Evolutionary conservation across 2,888 invertebrate genomes (phyloP), one percentile per base, ranked within the genome.

Genomic region (Drosophila neotestacea): DNA sequence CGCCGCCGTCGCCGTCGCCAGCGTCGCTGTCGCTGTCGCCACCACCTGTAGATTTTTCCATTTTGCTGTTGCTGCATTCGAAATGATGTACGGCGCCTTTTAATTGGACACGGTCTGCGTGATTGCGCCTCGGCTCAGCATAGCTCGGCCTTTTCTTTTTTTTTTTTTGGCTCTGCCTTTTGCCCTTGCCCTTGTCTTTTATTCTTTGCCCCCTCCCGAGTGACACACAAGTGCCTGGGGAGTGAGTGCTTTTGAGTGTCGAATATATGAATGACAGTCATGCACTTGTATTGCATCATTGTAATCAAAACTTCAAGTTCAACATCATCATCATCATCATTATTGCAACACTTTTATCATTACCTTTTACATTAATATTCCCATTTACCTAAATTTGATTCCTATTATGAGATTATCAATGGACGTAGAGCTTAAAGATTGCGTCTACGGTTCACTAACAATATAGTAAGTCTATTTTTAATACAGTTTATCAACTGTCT

Each of bases 81-180:
- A 77, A 84, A 88, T 85, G 87, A 86, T 88, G 80, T 63, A 85
- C 89, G 89, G 85, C 85, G 85, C 85, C 85, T 88, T 86, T 86
- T 82, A 85, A 87, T 86, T 86, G 89, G 85, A 89, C 89, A 86
- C 85, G 82, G 85, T 86, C 85, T 87, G 87, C 85, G 73, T 74
- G 88, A 85, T 88, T 85, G 41, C 61, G 62, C 50, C 47, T 46
- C 22, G 50, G 42, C 54, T 48, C 22, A 30, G n/a, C 44, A n/a
- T 11, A 11, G 38, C 38, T 47, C 30, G 30, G 10, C 58, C 58
- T 64, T 56, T 22, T 22, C 22, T 22, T 22, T 22, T 22, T 22
- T 2, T 22, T 22, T 2, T 3, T 22, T 36, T 51, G 56, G 46
- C 48, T 10, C 34, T 22, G 42, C 41, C 28, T 9, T 11, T 64